These are phyloP conservation scores for Strigops habroptila DNA, from an alignment of 2,113 vertebrate species.

Conservation along the genomic window DNA sequence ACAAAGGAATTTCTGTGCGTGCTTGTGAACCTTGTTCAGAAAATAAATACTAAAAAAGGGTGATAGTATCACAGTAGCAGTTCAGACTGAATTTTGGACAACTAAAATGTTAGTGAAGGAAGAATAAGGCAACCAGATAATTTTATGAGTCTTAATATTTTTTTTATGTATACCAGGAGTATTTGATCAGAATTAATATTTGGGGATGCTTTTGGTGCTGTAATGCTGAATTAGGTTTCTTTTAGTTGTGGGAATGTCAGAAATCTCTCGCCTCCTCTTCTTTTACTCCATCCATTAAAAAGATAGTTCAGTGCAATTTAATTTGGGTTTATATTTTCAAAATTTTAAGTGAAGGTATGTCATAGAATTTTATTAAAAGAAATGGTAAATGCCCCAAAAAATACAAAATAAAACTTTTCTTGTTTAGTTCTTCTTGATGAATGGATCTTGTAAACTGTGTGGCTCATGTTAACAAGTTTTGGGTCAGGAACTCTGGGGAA, in stretches of 20 bases:
- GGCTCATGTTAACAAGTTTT: rapidly evolving
- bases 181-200: background rate
- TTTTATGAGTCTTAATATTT: background rate
- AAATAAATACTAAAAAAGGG: background rate
- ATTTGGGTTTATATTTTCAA: background rate
- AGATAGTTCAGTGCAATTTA: background rate
- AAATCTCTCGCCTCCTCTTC: background rate
- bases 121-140: background rate
- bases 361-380: background rate
- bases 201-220: background rate
- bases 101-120: background rate
- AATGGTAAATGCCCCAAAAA: background rate
- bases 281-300: background rate
- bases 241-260: background rate
- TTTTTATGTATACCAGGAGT: background rate
- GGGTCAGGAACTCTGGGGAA: background rate
- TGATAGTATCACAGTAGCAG: background rate
- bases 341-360: background rate
- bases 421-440: background rate
- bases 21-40: background rate
- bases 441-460: background rate
- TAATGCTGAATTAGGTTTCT: background rate
- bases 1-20: background rate
- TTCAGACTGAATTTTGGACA: background rate
- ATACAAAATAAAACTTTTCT: background rate